These are phyloP conservation scores for Malthinus flaveolus DNA, from an alignment of 2,888 invertebrate genomes.

Conservation along the genomic window DNA sequence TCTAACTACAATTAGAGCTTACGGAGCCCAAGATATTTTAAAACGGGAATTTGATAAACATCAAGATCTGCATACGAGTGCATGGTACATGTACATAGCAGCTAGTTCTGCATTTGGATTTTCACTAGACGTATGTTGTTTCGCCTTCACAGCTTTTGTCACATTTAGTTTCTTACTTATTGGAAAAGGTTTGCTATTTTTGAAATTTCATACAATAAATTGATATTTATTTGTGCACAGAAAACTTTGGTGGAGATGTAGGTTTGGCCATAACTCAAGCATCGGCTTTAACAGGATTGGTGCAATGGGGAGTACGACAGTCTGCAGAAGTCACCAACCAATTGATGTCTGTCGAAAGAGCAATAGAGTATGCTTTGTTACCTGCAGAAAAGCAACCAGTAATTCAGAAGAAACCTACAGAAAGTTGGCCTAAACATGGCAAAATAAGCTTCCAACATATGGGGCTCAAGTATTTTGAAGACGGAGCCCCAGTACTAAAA, in stretches of 20 bases:
- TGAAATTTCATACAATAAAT: neutral
- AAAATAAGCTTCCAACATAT: conserved; percentile 65
- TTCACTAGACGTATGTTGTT: conserved; percentile 66
- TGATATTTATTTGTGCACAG: conserved; percentile 32
- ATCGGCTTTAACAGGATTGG: conserved; percentile 62
- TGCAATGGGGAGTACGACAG: conserved; percentile 82
- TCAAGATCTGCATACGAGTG: conserved; percentile 67
- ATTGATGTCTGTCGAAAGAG: conserved; percentile 81
- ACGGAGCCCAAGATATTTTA: conserved; percentile 68
- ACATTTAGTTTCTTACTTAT: conserved; percentile 67
- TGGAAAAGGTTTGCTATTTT: conserved; percentile 37
- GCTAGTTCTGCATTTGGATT: conserved; percentile 69
- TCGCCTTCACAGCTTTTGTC: conserved; percentile 65
- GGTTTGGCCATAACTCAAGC: conserved; percentile 70
- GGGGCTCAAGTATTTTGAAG: conserved; percentile 67
- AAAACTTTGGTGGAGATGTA: conserved; percentile 60
- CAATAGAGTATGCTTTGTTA: conserved; percentile 79
- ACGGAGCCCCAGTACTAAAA: conserved; percentile 69
- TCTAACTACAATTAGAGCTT: conserved; percentile 78
- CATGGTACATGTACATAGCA: conserved; percentile 69
- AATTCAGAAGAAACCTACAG: conserved; percentile 58
- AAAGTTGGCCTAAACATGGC: conserved; percentile 71
- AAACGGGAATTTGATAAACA: conserved; percentile 58
- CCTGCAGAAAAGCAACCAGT: conserved; percentile 62
- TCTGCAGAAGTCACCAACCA: conserved; percentile 80